phyloP scores from a whole-genome alignment of 2,888 invertebrate species.

The Sepioteuthis lessoniana region DNA sequence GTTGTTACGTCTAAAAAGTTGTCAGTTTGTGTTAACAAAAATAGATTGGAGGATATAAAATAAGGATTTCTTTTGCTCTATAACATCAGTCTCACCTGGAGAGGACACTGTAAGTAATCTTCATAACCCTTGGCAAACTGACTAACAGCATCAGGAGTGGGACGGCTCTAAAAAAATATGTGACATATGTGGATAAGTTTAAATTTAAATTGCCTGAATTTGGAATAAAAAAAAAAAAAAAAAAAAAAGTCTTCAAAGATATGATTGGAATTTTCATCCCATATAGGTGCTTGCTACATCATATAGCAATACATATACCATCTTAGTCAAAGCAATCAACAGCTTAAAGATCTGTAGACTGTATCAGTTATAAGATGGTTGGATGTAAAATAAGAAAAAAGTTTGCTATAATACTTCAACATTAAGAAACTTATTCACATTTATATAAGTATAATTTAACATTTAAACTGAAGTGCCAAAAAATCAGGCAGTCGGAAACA shows the following conservation, averaged over 20 bases:
- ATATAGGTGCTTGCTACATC: neutral
- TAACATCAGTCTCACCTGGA: constrained; percentile 71
- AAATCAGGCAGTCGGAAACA: too few relatives aligned
- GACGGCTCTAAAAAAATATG: constrained; percentile 65
- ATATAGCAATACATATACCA: neutral
- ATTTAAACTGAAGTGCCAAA: neutral
- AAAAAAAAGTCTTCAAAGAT: neutral
- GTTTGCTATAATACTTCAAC: neutral
- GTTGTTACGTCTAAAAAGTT: too few relatives aligned
- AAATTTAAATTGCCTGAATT: neutral
- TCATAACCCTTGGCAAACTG: constrained; percentile 85
- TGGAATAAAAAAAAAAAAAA: neutral
- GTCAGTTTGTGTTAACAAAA: neutral
- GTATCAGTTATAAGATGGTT: neutral
- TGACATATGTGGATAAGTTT: neutral
- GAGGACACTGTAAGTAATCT: constrained; percentile 86
- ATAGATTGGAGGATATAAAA: neutral
- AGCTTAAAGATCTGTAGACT: neutral
- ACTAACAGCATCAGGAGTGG: constrained; percentile 72
- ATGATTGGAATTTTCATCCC: neutral
- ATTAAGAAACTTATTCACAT: neutral
- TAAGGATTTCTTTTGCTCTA: neutral
- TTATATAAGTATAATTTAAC: neutral
- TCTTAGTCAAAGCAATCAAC: neutral
- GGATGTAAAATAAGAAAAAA: neutral